A percentile compares a stretch with the other conserved stretches of the same genome.
phyloP scores from a whole-genome alignment of 2,113 vertebrate genomes.

The Ondatra zibethicus region DNA sequence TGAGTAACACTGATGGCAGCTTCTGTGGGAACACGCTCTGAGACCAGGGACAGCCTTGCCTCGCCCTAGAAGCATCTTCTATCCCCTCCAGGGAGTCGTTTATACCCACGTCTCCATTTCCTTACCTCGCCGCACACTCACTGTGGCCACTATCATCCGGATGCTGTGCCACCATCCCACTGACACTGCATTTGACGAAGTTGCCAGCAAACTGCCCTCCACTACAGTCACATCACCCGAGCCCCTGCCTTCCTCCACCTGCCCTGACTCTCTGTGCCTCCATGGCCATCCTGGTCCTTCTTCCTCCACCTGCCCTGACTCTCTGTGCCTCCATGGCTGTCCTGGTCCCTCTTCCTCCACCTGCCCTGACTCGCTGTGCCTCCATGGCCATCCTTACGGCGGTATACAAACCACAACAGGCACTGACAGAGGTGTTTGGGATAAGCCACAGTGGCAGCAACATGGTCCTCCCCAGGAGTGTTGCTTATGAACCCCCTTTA shows the following conservation, averaged over 20 bases:
- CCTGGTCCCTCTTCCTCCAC: background rate
- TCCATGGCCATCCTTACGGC: background rate
- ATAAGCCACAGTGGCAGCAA: background rate
- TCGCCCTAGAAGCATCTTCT: background rate
- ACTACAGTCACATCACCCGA: no score
- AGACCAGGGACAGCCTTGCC: background rate
- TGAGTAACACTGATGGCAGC: background rate
- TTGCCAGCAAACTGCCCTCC: background rate
- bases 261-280: no score
- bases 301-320: background rate
- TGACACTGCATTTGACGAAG: background rate
- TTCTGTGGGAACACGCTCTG: background rate
- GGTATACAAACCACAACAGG: background rate
- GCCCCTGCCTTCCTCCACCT: background rate
- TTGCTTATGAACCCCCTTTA: background rate
- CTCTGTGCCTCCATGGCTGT: accelerated
- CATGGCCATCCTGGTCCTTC: background rate
- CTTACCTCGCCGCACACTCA: background rate
- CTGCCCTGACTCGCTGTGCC: background rate
- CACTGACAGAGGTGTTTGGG: background rate
- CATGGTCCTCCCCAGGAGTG: background rate
- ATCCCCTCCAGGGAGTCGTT: accelerated
- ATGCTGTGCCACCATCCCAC: background rate
- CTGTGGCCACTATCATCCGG: background rate
- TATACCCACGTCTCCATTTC: background rate